A percentile compares a stretch with the other conserved stretches of the same genome.
Conservation (phyloP, 2,888 invertebrate species). For the Oxytorus armatus region DNA sequence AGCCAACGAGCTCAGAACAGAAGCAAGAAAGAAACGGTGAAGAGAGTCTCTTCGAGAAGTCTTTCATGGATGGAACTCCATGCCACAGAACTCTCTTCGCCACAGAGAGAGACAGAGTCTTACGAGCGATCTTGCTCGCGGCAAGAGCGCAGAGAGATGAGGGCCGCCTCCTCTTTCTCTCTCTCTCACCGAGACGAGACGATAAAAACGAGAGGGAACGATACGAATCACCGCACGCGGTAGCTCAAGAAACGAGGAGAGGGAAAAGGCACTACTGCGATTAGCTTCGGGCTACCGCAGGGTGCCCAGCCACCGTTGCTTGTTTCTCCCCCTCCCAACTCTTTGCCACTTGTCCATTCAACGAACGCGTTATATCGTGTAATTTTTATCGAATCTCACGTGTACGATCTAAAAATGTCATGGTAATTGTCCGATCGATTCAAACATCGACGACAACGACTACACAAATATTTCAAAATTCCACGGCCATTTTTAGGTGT, state of each 20-base stretch:
- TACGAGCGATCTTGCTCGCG: slow-evolving; percentile 63
- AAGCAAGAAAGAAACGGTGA: slow-evolving; percentile 58
- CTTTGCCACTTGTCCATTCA: slow-evolving; percentile 21
- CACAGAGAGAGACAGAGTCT: slow-evolving; percentile 58
- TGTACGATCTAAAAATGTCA: slow-evolving; percentile 78
- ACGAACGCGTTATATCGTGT: slow-evolving; percentile 75
- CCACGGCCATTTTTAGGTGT: too few relatives aligned
- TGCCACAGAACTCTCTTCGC: slow-evolving; percentile 50
- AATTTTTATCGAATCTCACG: slow-evolving; percentile 80
- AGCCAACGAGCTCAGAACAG: slow-evolving; percentile 51
- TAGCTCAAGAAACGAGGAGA: slow-evolving; percentile 63
- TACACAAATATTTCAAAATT: too few relatives aligned
- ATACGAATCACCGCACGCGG: slow-evolving; percentile 78
- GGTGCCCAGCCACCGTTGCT: slow-evolving; percentile 55
- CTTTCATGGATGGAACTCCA: slow-evolving; percentile 55
- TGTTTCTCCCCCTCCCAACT: slow-evolving; percentile 44
- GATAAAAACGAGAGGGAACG: slow-evolving; percentile 76
- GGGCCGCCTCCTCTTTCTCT: not conserved
- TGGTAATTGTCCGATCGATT: slow-evolving; percentile 64
- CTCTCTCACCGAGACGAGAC: slow-evolving; percentile 56
- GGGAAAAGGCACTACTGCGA: slow-evolving; percentile 68
- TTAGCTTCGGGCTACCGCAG: slow-evolving; percentile 78
- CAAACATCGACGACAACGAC: slow-evolving; percentile 19
- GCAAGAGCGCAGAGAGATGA: slow-evolving; percentile 58
- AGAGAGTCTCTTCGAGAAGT: slow-evolving; percentile 51